Evolutionary conservation across 2,113 vertebrate species (phyloP).

Genomic region (Picathartes gymnocephalus): DNA sequence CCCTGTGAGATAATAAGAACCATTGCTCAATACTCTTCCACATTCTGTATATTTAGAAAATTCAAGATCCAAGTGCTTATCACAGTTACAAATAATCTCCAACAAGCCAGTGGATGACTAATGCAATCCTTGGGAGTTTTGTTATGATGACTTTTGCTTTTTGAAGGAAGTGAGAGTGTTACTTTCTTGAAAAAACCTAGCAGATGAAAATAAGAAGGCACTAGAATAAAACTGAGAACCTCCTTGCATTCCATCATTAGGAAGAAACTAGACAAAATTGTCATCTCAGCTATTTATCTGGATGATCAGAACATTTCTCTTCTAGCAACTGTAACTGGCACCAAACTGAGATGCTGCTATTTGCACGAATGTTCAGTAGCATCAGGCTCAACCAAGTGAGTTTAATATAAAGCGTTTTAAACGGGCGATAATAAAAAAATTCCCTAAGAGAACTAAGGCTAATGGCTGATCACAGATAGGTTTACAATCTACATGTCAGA

Average conservation of each 20-base stretch:
- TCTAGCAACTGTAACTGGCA: not conserved
- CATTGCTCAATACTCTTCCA: not conserved
- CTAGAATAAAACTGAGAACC: not conserved
- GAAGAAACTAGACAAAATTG: not conserved
- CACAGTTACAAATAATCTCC: not conserved
- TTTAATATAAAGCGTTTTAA: not conserved
- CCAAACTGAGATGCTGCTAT: not conserved
- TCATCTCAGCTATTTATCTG: not conserved
- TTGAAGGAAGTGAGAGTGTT: not conserved
- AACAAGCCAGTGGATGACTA: not conserved
- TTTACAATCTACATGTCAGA: not conserved
- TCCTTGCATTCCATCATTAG: not conserved
- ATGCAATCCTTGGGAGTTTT: not conserved
- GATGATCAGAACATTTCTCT: not conserved
- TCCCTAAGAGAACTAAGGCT: not conserved
- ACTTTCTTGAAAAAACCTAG: not conserved
- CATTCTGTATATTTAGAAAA: slow-evolving; percentile 8
- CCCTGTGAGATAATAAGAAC: not conserved
- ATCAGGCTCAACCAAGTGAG: not conserved
- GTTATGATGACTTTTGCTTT: not conserved
- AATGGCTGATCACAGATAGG: not conserved
- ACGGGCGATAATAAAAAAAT: not conserved
- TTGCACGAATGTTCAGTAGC: not conserved
- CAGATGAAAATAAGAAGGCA: not conserved
- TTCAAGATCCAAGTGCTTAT: slow-evolving; percentile 1